Evolutionary conservation across 2,797 vertebrate species (phyloP).

Genomic region (Bovichtus diacanthus): DNA sequence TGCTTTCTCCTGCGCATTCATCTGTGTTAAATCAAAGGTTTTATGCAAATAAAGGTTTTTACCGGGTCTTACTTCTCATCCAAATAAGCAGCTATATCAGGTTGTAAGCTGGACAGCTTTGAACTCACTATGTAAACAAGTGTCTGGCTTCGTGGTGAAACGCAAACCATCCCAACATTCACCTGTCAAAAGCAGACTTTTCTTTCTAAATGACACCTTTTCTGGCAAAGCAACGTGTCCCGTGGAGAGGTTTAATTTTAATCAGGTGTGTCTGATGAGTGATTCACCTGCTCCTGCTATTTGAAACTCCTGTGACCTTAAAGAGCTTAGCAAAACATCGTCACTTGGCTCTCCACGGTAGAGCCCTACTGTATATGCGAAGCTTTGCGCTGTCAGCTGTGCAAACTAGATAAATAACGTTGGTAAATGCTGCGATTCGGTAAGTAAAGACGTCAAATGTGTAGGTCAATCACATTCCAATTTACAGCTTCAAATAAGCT

Average conservation of each 20-base stretch:
- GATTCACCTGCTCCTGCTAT: conserved; percentile 74
- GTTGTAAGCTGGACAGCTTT: conserved; percentile 82
- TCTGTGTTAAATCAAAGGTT: conserved; percentile 85
- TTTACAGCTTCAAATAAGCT: conserved; percentile 39
- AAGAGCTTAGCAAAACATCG: conserved; percentile 80
- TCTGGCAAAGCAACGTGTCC: conserved; percentile 57
- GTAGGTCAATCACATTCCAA: conserved; percentile 57
- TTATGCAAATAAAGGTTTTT: conserved; percentile 83
- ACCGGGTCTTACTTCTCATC: conserved; percentile 73
- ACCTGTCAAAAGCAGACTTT: conserved; percentile 62
- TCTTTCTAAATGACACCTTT: conserved; percentile 58
- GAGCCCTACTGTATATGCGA: conserved; percentile 58
- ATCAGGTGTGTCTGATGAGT: conserved; percentile 74
- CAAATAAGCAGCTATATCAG: conserved; percentile 75
- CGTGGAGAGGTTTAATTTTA: conserved; percentile 67
- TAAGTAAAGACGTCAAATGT: conserved; percentile 66
- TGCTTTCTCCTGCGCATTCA: conserved; percentile 74
- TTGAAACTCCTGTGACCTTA: conserved; percentile 76
- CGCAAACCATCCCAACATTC: conserved; percentile 64
- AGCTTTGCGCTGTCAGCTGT: conserved; percentile 77
- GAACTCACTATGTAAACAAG: conserved; percentile 85
- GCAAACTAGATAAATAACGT: conserved; percentile 79
- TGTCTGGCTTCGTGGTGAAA: conserved; percentile 75
- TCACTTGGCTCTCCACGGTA: conserved; percentile 37
- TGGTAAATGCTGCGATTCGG: conserved; percentile 54